Evolutionary conservation across 2,888 invertebrate species (phyloP).

Genomic region (Sinhomidia bicolor): DNA sequence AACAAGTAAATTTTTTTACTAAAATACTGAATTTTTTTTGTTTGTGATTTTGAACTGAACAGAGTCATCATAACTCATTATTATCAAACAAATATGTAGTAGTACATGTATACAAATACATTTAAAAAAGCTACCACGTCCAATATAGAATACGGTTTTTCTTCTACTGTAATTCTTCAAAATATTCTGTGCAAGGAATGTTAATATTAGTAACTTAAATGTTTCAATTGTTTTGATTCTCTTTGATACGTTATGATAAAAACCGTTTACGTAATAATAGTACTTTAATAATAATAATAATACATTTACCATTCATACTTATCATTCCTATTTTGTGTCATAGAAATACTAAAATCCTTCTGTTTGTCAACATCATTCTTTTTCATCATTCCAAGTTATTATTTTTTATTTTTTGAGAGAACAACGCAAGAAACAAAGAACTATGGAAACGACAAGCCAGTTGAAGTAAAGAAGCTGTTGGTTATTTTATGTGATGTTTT

Average conservation of each 20-base stretch:
- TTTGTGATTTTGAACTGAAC: slow-evolving; percentile 37
- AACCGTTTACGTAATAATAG: slow-evolving; percentile 8
- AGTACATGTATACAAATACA: too few species aligned
- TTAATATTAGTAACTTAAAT: slow-evolving; percentile 62
- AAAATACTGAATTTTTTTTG: not conserved
- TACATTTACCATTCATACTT: not conserved
- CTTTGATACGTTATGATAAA: not conserved
- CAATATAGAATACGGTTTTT: not conserved
- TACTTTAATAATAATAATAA: not conserved
- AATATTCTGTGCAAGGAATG: slow-evolving; percentile 45
- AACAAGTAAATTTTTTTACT: too few species aligned
- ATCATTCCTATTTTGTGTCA: not conserved
- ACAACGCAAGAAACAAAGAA: slow-evolving; percentile 41
- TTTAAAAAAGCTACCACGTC: too few species aligned
- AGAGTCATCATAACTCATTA: too few species aligned
- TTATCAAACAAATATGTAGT: too few species aligned
- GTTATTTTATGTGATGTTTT: not conserved
- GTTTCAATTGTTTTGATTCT: slow-evolving; percentile 23
- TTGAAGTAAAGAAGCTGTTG: not conserved
- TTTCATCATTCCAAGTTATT: slow-evolving; percentile 33
- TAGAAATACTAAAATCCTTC: slow-evolving; percentile 39
- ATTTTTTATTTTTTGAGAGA: slow-evolving; percentile 8
- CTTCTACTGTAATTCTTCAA: not conserved
- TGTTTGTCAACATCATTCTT: slow-evolving; percentile 41
- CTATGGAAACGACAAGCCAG: slow-evolving; percentile 24